These are phyloP conservation scores for Limnephilus marmoratus DNA, from an alignment of 2,888 invertebrate genomes.

Conservation along the genomic window DNA sequence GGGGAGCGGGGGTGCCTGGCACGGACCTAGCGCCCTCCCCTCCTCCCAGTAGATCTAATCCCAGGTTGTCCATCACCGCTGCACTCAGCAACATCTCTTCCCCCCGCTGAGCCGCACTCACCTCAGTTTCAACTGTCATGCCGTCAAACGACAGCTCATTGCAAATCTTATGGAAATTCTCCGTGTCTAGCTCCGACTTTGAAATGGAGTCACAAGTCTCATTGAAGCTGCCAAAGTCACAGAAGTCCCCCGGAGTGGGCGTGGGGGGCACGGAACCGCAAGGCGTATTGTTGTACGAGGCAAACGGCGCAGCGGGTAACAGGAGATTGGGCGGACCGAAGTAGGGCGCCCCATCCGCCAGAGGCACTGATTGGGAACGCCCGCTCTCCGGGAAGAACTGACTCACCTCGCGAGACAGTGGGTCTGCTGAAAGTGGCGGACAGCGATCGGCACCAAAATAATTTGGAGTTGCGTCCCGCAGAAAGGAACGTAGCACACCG, in stretches of 20 bases:
- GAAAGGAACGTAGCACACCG: conserved; percentile 71
- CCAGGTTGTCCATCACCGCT: conserved; percentile 16
- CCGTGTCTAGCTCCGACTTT: conserved; percentile 76
- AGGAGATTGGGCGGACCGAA: conserved; percentile 57
- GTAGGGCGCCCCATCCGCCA: conserved; percentile 77
- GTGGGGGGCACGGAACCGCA: conserved; percentile 83
- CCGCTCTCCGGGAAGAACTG: conserved; percentile 77
- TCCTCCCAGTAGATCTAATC: neutral
- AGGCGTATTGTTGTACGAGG: conserved; percentile 77
- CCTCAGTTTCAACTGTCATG: conserved; percentile 68
- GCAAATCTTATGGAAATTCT: conserved; percentile 82
- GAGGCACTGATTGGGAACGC: conserved; percentile 89
- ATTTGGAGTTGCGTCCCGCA: conserved; percentile 38
- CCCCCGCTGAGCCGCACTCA: conserved; percentile 64
- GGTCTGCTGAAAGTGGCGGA: conserved; percentile 75
- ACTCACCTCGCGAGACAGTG: conserved; percentile 79
- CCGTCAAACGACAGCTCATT: conserved; percentile 78
- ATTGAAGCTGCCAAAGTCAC: conserved; percentile 80
- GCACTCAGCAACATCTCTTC: conserved; percentile 33
- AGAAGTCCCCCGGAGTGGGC: conserved; percentile 84
- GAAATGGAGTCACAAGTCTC: conserved; percentile 77
- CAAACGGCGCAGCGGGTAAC: conserved; percentile 68
- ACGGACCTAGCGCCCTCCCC: conserved; percentile 76
- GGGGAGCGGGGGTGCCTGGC: conserved; percentile 80
- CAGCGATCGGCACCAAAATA: conserved; percentile 49